Evolutionary conservation across 1,140 invertebrate genomes (phyloP).

Genomic region (Oedothorax gibbosus): DNA sequence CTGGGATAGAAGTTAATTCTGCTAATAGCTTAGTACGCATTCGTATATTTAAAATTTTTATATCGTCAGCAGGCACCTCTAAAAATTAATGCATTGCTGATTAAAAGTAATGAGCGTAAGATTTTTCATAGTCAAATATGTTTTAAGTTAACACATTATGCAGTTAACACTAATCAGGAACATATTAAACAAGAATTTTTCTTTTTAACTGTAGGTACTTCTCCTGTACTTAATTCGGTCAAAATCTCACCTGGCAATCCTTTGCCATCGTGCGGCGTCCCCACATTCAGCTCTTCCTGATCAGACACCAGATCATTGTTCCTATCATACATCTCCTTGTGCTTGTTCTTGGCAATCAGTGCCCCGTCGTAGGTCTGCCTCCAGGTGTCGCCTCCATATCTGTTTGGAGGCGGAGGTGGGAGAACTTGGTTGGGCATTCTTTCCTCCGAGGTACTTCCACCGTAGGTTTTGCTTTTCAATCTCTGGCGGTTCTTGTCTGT

Average conservation of each 20-base stretch:
- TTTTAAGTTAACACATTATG: too few species aligned
- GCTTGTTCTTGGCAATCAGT: conserved; percentile 27
- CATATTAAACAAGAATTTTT: too few species aligned
- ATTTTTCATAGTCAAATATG: too few species aligned
- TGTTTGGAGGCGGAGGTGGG: neutral
- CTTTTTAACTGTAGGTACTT: too few species aligned
- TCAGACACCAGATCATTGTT: conserved; percentile 50
- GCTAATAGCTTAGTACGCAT: too few species aligned
- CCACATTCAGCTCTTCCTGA: conserved; percentile 55
- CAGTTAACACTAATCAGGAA: too few species aligned
- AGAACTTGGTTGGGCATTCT: conserved; percentile 40
- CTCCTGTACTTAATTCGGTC: too few species aligned
- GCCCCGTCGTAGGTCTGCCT: conserved; percentile 49
- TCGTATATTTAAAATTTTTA: too few species aligned
- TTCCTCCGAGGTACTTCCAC: conserved; percentile 22
- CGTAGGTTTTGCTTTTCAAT: conserved; percentile 24
- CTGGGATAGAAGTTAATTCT: too few species aligned
- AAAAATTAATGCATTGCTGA: too few species aligned
- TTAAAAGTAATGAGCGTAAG: too few species aligned
- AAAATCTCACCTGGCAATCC: conserved; percentile 24
- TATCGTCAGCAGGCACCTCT: too few species aligned
- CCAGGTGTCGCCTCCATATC: conserved; percentile 37
- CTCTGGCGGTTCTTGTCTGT: neutral
- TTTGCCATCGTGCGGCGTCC: conserved; percentile 55
- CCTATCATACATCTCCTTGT: conserved; percentile 33